Conservation (phyloP, 2,113 vertebrate genomes). For the Clupea harengus region DNA sequence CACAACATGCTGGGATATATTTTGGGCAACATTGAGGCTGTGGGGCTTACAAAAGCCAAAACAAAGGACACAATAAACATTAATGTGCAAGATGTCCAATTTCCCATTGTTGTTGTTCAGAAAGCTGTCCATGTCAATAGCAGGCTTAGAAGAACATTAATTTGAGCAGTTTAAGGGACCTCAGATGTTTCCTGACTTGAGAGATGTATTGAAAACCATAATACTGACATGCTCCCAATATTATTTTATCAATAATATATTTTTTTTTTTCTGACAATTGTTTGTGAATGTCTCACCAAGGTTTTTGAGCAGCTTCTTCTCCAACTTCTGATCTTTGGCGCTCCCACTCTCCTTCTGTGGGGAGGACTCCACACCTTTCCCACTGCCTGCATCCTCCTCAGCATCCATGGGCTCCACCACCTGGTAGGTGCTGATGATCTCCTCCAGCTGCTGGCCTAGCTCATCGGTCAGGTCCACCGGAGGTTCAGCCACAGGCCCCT, state of each 20-base stretch:
- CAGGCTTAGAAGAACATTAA: background rate
- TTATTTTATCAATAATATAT: no score
- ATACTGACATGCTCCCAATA: background rate
- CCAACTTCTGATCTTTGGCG: constrained; percentile 86
- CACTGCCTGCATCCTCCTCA: constrained; percentile 66
- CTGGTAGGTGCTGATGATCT: constrained; percentile 90
- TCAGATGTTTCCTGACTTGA: background rate
- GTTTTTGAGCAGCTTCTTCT: constrained; percentile 92
- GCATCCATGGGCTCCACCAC: constrained; percentile 59
- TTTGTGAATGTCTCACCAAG: constrained; percentile 56
- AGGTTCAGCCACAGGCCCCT: constrained; percentile 37
- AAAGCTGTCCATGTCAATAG: background rate
- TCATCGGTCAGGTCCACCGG: constrained; percentile 78
- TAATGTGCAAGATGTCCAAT: background rate
- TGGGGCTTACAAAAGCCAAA: background rate
- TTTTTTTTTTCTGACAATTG: background rate
- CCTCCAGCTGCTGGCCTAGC: constrained; percentile 85
- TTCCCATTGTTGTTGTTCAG: background rate
- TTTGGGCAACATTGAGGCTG: background rate
- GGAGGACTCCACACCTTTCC: constrained; percentile 60
- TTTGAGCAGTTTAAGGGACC: background rate
- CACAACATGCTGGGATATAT: background rate
- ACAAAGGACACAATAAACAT: background rate
- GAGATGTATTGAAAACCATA: background rate
- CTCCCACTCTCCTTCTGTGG: constrained; percentile 65